Percentiles rank a stretch among this genome's conserved stretches.
Conservation (phyloP, 2,113 vertebrate species). For the Choloepus hoffmanni region DNA sequence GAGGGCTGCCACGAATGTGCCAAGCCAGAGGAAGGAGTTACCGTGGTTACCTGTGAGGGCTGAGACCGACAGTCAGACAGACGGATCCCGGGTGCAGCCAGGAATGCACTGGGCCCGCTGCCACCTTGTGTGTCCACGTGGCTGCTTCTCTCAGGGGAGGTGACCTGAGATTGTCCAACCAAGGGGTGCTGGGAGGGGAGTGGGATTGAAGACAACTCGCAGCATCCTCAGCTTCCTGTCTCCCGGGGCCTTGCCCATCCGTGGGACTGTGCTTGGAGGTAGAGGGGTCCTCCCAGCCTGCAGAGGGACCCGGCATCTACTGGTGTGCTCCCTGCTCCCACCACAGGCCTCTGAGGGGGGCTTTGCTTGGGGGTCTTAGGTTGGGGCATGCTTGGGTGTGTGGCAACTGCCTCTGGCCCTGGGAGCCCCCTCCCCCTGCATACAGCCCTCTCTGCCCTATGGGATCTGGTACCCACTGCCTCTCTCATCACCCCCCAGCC, state of each 20-base stretch:
- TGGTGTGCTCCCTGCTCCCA: neutral
- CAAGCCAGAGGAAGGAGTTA: neutral
- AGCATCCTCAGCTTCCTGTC: neutral
- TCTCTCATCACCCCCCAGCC: neutral
- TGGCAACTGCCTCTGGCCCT: neutral
- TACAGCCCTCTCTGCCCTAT: neutral
- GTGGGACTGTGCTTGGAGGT: neutral
- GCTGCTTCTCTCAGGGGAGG: constrained; percentile 68
- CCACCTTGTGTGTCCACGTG: constrained; percentile 16
- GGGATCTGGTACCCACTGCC: accelerated
- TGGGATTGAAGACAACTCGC: neutral
- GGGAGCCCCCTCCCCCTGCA: neutral
- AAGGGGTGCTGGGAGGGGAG: neutral
- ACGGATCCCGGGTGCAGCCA: constrained; percentile 47
- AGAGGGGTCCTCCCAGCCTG: neutral
- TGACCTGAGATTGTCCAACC: neutral
- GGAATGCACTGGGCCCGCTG: neutral
- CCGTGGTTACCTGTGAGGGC: neutral
- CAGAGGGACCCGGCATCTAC: neutral
- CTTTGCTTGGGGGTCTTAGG: neutral
- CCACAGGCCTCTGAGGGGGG: neutral
- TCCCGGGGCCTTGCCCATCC: neutral
- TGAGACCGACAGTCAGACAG: neutral
- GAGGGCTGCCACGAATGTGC: neutral
- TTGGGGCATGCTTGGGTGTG: accelerated